Conservation (phyloP, 2,888 invertebrate genomes). For the Tachystola acroxantha region DNA sequence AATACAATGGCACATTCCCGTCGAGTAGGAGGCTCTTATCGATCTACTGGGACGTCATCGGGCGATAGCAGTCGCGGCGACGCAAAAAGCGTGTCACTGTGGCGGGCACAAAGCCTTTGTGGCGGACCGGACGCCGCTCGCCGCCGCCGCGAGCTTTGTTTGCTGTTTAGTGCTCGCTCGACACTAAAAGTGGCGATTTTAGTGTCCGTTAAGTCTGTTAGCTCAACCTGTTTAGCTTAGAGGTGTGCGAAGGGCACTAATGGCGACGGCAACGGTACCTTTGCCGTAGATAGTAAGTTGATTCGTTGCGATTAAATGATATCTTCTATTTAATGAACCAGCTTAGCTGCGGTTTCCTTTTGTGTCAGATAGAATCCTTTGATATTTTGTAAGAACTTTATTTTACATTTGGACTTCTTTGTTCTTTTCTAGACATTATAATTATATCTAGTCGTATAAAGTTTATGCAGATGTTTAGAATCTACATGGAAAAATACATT, state of each 20-base stretch:
- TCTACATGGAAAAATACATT: too few relatives aligned
- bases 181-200: constrained; percentile 66
- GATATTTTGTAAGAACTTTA: too few relatives aligned
- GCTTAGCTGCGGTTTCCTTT: too few relatives aligned
- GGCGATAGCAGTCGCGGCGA: constrained; percentile 65
- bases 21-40: constrained; percentile 74
- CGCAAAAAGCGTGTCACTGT: constrained; percentile 76
- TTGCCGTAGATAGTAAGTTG: too few relatives aligned
- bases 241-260: constrained; percentile 32
- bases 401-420: too few relatives aligned
- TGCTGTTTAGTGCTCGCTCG: constrained; percentile 64
- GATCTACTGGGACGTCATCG: constrained; percentile 76
- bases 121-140: constrained; percentile 65
- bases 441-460: too few relatives aligned
- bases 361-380: too few relatives aligned
- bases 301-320: too few relatives aligned
- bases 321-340: too few relatives aligned
- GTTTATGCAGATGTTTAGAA: too few relatives aligned
- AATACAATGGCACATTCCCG: constrained; percentile 71
- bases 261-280: background rate
- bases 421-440: too few relatives aligned
- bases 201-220: constrained; percentile 46
- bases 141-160: constrained; percentile 63
- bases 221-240: constrained; percentile 36
- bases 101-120: constrained; percentile 72